Percentiles rank a stretch among this genome's conserved stretches.
Conservation (phyloP, 2,113 vertebrate species). For the Sceloporus tristichus region DNA sequence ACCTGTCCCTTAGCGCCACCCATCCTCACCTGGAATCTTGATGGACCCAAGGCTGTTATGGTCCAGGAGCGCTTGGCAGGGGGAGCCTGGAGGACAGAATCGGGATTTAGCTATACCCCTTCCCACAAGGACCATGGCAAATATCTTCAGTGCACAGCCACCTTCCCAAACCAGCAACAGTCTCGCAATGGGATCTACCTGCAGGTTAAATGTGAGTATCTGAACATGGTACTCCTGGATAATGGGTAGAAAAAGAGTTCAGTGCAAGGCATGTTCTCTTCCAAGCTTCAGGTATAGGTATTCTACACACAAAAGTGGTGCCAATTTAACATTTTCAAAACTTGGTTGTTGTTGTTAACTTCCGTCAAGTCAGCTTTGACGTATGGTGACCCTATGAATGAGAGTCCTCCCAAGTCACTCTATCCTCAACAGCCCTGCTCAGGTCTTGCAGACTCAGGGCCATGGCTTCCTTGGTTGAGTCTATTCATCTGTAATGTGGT, state of each 20-base stretch:
- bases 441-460: too few relatives aligned
- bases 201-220: slow-evolving; percentile 78
- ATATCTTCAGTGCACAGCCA: slow-evolving; percentile 72
- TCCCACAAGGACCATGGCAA: slow-evolving; percentile 65
- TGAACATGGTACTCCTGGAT: too few relatives aligned
- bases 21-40: slow-evolving; percentile 72
- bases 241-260: too few relatives aligned
- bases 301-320: not conserved
- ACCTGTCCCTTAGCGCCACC: slow-evolving; percentile 76
- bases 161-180: slow-evolving; percentile 54
- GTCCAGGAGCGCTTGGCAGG: slow-evolving; percentile 43
- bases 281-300: not conserved
- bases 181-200: slow-evolving; percentile 51
- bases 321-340: not conserved
- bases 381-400: too few relatives aligned
- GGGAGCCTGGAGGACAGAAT: slow-evolving; percentile 19
- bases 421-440: too few relatives aligned
- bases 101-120: slow-evolving; percentile 72
- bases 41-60: slow-evolving; percentile 40
- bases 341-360: too few relatives aligned
- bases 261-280: not conserved
- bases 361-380: too few relatives aligned
- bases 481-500: too few relatives aligned
- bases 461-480: too few relatives aligned
- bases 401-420: too few relatives aligned